Conservation (phyloP, 2,888 invertebrate genomes). For the Mantis religiosa region DNA sequence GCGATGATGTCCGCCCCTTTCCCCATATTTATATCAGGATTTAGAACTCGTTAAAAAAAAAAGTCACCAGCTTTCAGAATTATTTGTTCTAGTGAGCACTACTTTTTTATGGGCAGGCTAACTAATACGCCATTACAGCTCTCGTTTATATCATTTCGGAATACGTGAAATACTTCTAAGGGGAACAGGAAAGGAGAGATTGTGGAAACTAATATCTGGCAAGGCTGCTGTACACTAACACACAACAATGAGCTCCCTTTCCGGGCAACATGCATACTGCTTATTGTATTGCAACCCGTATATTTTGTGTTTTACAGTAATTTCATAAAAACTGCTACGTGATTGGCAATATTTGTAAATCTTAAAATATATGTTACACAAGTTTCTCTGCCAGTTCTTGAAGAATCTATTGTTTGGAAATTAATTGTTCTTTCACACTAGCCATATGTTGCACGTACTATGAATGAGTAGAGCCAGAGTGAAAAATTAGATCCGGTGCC, state of each 20-base stretch:
- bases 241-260: background rate
- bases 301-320: too few relatives aligned
- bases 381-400: too few relatives aligned
- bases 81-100: background rate
- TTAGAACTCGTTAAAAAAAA: constrained; percentile 6
- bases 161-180: background rate
- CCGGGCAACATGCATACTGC: too few relatives aligned
- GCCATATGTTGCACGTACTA: too few relatives aligned
- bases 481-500: too few relatives aligned
- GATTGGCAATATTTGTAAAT: too few relatives aligned
- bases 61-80: background rate
- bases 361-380: too few relatives aligned
- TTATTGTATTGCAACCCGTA: too few relatives aligned
- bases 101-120: background rate
- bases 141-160: background rate
- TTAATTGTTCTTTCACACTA: too few relatives aligned
- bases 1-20: background rate
- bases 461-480: too few relatives aligned
- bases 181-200: background rate
- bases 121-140: background rate
- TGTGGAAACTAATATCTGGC: background rate
- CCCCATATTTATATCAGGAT: background rate
- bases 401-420: too few relatives aligned
- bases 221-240: background rate
- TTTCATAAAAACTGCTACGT: too few relatives aligned